Evolutionary conservation across 1,140 invertebrate genomes (phyloP), one percentile per base, ranked within the genome.

Genomic region (Pararge aegeria): DNA sequence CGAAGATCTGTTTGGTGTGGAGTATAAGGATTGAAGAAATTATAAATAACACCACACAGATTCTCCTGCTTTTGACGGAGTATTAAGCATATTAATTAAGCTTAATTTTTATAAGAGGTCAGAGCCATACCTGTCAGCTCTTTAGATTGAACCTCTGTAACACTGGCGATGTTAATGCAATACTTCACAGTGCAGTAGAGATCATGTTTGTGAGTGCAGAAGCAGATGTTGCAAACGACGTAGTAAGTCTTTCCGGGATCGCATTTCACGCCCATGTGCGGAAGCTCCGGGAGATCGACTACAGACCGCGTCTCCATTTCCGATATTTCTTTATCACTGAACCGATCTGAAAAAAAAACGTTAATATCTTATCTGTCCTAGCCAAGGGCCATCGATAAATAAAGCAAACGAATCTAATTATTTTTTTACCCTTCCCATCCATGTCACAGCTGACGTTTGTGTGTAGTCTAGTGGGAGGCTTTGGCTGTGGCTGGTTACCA

Each of bases 191-290:
- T 70, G 55, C 5, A 80, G 56, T 13, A 16, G 0, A 67, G 65
- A 7, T 67, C 61, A 2, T 37, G 48, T 6, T 49, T 34, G 1
- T 55, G 19, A 4, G 52, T 37, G 12, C 88, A 90, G 5, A 82
- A 38, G 50, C 88, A 90, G 0, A 50, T 53, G 51, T 89, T 88
- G 51, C 87, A 90, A 46, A 75, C 72, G 1, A 89, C 68, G 4
- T 62, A 48, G 50, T 88, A 89, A 1, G 64, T 58, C 7, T 65
- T 77, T 0, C 73, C 73, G 0, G 58, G 61, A 0, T 60, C 55
- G 38, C 70, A 75, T 30, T 61, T 42, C 0, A 9, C 6, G 0
- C 48, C 65, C 34, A 69, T 52, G 19, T 66, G 63, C 0, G 50
- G 24, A 5, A 72, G 12, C 12, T 44, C 16, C 30, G 40, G 55